Conservation (phyloP, 53 echinoderm and acorn worm species). For the Paracentrotus lividus region DNA sequence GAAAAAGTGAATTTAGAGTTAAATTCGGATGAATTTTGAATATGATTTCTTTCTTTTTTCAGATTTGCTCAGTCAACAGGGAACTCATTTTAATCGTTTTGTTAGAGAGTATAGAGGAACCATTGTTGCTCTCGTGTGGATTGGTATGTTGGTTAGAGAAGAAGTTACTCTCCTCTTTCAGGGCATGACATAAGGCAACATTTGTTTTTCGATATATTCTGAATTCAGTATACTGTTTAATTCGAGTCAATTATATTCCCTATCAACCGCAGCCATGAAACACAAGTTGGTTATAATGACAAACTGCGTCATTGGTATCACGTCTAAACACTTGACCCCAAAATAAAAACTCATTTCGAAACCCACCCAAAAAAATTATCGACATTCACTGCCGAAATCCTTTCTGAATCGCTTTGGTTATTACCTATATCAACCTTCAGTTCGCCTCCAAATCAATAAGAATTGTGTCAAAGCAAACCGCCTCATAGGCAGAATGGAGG, state of each 20-base stretch:
- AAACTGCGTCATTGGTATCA: not conserved
- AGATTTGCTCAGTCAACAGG: too few relatives aligned
- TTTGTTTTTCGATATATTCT: too few relatives aligned
- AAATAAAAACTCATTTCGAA: not conserved
- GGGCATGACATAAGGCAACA: too few relatives aligned
- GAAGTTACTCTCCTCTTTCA: too few relatives aligned
- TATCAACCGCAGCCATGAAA: not conserved
- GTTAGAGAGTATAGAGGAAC: too few relatives aligned
- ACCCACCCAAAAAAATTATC: not conserved
- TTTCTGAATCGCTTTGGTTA: not conserved
- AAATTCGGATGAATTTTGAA: too few relatives aligned
- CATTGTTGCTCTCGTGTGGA: too few relatives aligned
- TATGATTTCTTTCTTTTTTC: too few relatives aligned
- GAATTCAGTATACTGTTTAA: not conserved
- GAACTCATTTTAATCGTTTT: too few relatives aligned
- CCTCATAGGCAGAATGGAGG: not conserved
- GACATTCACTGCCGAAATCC: not conserved
- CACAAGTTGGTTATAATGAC: not conserved
- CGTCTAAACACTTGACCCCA: not conserved
- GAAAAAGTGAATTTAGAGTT: too few relatives aligned
- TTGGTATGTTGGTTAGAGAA: too few relatives aligned
- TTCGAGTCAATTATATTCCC: not conserved
- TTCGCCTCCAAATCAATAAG: not conserved
- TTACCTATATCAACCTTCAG: conserved; percentile 24
- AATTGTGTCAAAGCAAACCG: conserved; percentile 32